These are phyloP conservation scores for Caenorhabditis latens DNA, from an alignment of 1,140 invertebrate genomes.

Conservation along the genomic window DNA sequence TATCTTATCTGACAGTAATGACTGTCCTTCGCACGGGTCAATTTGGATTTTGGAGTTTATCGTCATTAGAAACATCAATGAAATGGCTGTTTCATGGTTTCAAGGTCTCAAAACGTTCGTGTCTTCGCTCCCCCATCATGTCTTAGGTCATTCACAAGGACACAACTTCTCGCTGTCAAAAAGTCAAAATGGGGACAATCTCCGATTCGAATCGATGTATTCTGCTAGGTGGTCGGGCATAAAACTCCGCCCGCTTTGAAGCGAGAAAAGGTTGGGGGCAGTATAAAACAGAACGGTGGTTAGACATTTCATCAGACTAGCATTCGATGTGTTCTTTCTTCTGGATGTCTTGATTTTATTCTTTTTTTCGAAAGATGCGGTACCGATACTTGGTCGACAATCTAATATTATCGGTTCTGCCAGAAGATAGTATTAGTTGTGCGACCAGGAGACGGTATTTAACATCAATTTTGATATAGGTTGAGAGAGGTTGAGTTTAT, in stretches of 20 bases:
- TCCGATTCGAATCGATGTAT: background rate
- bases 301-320: background rate
- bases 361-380: background rate
- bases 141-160: slow-evolving; percentile 46
- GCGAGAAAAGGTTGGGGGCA: background rate
- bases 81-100: slow-evolving; percentile 2
- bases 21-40: too few relatives aligned
- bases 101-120: slow-evolving; percentile 44
- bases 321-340: background rate
- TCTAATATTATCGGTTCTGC: slow-evolving; percentile 3
- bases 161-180: slow-evolving; percentile 10
- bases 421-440: slow-evolving; percentile 42
- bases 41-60: too few relatives aligned
- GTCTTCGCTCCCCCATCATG: background rate
- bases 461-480: too few relatives aligned
- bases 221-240: background rate
- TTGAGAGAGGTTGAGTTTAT: too few relatives aligned
- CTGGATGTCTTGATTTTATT: background rate
- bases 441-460: slow-evolving; percentile 41
- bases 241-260: slow-evolving; percentile 13
- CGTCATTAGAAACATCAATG: slow-evolving; percentile 1
- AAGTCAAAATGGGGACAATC: slow-evolving; percentile 34
- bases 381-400: slow-evolving; percentile 37
- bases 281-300: background rate
- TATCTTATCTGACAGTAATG: too few relatives aligned